Evolutionary conservation across 2,113 vertebrate species (phyloP), one percentile per base, ranked within the genome.

Genomic region (Cathartes aura): DNA sequence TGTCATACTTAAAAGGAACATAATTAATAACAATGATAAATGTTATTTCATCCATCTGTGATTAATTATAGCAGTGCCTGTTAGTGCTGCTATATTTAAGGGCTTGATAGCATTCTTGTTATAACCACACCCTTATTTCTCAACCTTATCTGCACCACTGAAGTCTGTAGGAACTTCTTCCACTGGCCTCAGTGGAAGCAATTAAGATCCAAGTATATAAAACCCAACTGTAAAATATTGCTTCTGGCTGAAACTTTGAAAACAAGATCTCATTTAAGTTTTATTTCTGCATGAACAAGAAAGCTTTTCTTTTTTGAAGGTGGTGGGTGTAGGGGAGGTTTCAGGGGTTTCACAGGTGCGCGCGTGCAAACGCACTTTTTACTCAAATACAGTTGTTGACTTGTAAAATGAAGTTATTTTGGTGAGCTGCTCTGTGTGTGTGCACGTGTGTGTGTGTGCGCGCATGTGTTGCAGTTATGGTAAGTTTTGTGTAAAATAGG

Each of bases 401-500:
- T 80, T 90, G 30, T 78, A 16, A 83, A 67, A n/a, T 62, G 8
- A 76, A 83, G 36, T 36, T 15, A 20, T 34, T 90, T 85, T 67
- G 68, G 16, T 82, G 72, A 91, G 48, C 60, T 93, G 12, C 24
- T 72, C 18, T 79, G 8, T 38, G 32, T 84, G 27, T 30, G 27
- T 34, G 48, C 3, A 1, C 40, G 52, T 47, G 50, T 64, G 42
- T 30, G 22, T 38, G 30, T 9, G 6, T 3, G 6, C 18, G 10
- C 17, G 52, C 34, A 18, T 82, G 74, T 72, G 36, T 87, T 89
- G 73, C 89, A 50, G 32, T 64, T 80, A 36, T 91, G 93, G 71
- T 94, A 92, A 96, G 89, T 92, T 56, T 48, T 87, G 53, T 42
- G 67, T 81, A 90, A 97, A 97, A 72, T 2, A 66, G 79, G 60